Conservation (phyloP, 2,797 vertebrate species). For the Loris lydekkerianus region DNA sequence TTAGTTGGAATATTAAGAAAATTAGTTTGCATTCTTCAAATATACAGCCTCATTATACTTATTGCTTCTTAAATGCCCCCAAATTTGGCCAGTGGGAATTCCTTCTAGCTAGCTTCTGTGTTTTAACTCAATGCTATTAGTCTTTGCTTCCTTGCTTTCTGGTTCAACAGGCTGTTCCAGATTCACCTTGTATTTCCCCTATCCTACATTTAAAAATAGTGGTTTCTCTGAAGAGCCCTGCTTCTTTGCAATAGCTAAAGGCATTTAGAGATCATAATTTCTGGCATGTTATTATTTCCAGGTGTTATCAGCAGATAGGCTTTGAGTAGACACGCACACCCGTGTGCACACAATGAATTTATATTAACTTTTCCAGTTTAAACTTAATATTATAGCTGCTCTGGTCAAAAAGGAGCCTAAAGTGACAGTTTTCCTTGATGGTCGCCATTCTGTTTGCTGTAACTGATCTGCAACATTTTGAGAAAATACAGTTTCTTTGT, state of each 20-base stretch:
- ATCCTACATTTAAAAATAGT: not conserved
- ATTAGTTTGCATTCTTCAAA: slow-evolving; percentile 61
- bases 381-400: not conserved
- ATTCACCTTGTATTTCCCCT: slow-evolving; percentile 12
- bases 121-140: not conserved
- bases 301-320: not conserved
- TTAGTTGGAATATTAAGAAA: slow-evolving; percentile 60
- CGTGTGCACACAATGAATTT: not conserved
- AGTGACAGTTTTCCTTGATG: no score
- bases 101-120: not conserved
- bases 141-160: slow-evolving; percentile 22
- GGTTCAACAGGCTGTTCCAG: not conserved
- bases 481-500: no score
- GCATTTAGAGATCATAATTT: not conserved
- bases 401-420: no score
- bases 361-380: slow-evolving; percentile 4
- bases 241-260: slow-evolving; percentile 10
- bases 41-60: not conserved
- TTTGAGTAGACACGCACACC: not conserved
- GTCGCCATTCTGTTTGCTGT: no score
- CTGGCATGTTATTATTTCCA: slow-evolving; percentile 6
- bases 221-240: not conserved
- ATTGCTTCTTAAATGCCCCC: slow-evolving; percentile 15
- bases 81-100: not conserved
- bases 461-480: no score